These are phyloP conservation scores for Scaptomyza caliginosa DNA, from an alignment of 2,888 invertebrate species.

Conservation along the genomic window DNA sequence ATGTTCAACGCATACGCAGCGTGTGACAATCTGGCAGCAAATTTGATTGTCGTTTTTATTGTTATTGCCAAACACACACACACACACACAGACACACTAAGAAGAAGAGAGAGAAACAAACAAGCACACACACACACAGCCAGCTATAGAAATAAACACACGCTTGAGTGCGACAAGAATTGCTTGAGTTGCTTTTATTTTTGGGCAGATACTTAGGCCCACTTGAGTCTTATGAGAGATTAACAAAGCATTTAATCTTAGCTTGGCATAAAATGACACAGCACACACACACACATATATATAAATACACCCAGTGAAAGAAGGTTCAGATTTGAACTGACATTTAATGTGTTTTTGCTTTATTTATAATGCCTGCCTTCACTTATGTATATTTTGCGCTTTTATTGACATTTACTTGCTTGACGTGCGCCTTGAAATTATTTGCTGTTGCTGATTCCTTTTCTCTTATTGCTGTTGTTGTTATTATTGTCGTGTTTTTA, in stretches of 20 bases:
- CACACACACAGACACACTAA: not conserved
- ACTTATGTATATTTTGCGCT: constrained; percentile 14
- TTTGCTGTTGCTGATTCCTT: constrained; percentile 3
- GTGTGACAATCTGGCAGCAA: constrained; percentile 46
- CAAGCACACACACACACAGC: constrained; percentile 4
- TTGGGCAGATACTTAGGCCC: constrained; percentile 37
- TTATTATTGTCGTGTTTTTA: constrained; percentile 27
- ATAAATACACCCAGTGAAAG: constrained; percentile 25
- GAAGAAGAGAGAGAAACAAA: not conserved
- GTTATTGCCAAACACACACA: constrained; percentile 36
- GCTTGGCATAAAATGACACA: constrained; percentile 61
- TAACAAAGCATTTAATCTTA: constrained; percentile 74
- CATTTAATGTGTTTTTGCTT: constrained; percentile 24
- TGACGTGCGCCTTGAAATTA: constrained; percentile 43
- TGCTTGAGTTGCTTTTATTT: constrained; percentile 53
- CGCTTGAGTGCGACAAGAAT: constrained; percentile 19
- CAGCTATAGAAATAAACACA: constrained; percentile 5
- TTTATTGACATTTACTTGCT: constrained; percentile 78
- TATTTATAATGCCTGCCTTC: constrained; percentile 38
- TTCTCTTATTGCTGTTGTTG: constrained; percentile 25
- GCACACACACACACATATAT: constrained; percentile 19
- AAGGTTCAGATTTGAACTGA: constrained; percentile 30
- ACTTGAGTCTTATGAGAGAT: constrained; percentile 55
- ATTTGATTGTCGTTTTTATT: constrained; percentile 58
- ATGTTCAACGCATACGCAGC: constrained; percentile 45